Base-by-base conservation (phyloP, 1,140 invertebrate species). In the Asobara japonica region DNA sequence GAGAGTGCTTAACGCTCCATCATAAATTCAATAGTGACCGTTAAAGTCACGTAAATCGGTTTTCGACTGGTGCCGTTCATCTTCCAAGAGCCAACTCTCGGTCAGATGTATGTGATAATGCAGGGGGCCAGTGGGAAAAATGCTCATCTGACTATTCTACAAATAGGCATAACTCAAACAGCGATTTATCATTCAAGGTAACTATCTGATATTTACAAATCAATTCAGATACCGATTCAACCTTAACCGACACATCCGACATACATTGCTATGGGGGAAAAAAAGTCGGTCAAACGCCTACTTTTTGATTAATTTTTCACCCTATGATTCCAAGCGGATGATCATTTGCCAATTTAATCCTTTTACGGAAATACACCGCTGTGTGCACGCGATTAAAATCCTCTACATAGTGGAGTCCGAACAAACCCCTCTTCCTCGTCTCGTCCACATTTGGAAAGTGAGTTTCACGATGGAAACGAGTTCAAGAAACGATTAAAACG, bases 1-100 rank as follows among this genome's bases (percentile, higher is more conserved):
- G 56, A 61, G 38, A 74, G 74, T 73, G 77, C 74, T 74, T 67
- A 67, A 72, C 74, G 66, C 67, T 74, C 76, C 74, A 16, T 82
- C 80, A 69, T 82, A 82, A 82, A 82, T 82, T 80, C 79, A 74
- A 69, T 66, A 51, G 60, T 16, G 78, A 79, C 79, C 76, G 77
- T 82, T 83, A 82, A 83, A 77, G 80, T 82, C 80, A 75, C 76
- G 79, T 78, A 77, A 82, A 81, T 82, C 79, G 81, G 73, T 79
- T 45, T 45, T 45, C 41, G 41, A 45, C 41, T 45, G 41, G 41
- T 45, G 41, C 41, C 18, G 41, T 45, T 45, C 41, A 45, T 13
- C 41, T 45, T 78, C 79, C 60, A 51, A 75, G 78, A 75, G 75
- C 76, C 75, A 38, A 71, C 62, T 18, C 8, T 16, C 41, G n/a